A percentile compares a stretch with the other conserved stretches of the same genome.
phyloP scores from a whole-genome alignment of 2,113 vertebrate species.

The Carlito syrichta region DNA sequence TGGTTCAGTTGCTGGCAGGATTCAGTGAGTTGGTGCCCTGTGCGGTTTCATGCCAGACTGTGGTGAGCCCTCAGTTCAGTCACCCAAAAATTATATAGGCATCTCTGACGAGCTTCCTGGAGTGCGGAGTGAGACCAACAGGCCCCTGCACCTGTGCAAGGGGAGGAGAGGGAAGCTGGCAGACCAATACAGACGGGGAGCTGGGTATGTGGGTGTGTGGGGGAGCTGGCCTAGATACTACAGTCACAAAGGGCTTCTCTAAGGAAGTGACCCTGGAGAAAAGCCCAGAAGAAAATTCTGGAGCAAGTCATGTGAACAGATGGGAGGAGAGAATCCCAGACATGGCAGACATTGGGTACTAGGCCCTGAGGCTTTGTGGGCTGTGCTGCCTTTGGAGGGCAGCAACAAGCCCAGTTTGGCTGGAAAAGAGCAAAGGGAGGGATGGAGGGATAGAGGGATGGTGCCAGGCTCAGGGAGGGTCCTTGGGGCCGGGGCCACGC shows the following conservation, averaged over 20 bases:
- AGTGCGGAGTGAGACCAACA: background rate
- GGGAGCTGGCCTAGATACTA: fast-evolving
- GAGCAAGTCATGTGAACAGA: fast-evolving
- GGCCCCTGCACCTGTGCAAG: too few species aligned
- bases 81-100: fast-evolving
- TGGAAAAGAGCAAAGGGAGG: fast-evolving
- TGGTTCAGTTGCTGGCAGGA: fast-evolving
- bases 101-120: fast-evolving
- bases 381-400: fast-evolving
- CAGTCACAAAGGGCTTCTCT: background rate
- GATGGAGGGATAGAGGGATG: too few species aligned
- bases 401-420: fast-evolving
- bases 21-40: fast-evolving
- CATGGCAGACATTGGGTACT: fast-evolving
- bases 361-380: background rate
- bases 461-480: fast-evolving
- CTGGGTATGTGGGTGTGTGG: too few species aligned
- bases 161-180: background rate
- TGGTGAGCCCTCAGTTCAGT: fast-evolving
- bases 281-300: background rate
- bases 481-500: fast-evolving
- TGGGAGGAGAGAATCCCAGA: fast-evolving
- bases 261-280: background rate
- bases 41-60: fast-evolving
- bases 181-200: too few species aligned